Conservation (phyloP, 2,113 vertebrate species). For the Spilogale gracilis region DNA sequence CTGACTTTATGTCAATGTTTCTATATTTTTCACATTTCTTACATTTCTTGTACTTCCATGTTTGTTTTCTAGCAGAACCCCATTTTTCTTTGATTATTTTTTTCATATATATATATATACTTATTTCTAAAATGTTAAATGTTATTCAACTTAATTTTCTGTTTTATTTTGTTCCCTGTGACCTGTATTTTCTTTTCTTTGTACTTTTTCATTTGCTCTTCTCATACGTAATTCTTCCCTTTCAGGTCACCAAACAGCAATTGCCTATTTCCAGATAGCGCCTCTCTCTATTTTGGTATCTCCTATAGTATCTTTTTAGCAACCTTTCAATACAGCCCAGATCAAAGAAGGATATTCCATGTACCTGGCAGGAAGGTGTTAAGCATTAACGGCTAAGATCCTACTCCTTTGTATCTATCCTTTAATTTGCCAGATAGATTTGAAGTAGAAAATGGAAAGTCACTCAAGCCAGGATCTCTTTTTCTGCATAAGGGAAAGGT, state of each 20-base stretch:
- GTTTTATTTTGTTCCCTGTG: background rate
- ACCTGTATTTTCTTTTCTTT: constrained; percentile 42
- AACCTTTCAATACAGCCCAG: background rate
- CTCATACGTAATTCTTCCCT: constrained; percentile 40
- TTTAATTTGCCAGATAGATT: constrained; percentile 17
- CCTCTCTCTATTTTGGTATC: constrained; percentile 29
- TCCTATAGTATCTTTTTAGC: background rate
- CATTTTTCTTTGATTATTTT: background rate
- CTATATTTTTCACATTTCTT: background rate
- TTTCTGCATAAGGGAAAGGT: background rate
- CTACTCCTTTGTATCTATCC: background rate
- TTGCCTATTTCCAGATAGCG: background rate
- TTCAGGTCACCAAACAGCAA: constrained; percentile 33
- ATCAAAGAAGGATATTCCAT: background rate
- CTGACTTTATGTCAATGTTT: constrained; percentile 2
- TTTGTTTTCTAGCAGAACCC: background rate
- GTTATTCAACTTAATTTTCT: background rate
- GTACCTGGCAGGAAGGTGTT: constrained; percentile 35
- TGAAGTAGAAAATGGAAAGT: constrained; percentile 56
- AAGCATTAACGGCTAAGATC: constrained; percentile 21
- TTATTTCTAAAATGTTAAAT: constrained; percentile 28
- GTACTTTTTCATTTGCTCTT: background rate
- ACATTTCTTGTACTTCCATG: background rate
- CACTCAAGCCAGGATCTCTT: background rate
- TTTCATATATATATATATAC: background rate